phyloP scores from a whole-genome alignment of 2,797 vertebrate genomes.

The Momotus momota region DNA sequence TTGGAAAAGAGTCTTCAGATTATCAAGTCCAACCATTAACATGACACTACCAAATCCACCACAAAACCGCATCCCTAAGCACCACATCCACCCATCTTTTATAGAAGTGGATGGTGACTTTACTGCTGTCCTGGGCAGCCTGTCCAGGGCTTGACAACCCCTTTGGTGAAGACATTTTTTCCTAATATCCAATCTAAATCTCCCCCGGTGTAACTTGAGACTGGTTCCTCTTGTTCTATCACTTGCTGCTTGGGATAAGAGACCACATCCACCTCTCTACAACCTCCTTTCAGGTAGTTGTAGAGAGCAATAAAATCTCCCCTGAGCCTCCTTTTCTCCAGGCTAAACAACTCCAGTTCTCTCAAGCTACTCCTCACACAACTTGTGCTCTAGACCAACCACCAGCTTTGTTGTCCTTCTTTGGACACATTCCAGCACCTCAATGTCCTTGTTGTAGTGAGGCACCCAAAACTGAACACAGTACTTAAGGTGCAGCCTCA shows the following conservation, averaged over 20 bases:
- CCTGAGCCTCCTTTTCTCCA: not conserved
- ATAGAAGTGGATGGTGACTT: not conserved
- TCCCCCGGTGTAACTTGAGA: not conserved
- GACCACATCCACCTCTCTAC: no score
- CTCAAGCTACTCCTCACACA: not conserved
- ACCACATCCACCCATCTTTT: fast-evolving
- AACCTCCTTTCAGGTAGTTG: no score
- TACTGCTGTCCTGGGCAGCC: not conserved
- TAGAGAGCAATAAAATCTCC: no score
- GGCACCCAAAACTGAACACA: not conserved
- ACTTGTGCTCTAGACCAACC: not conserved
- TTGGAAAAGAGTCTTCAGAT: not conserved
- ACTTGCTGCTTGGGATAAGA: no score
- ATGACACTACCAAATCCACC: not conserved
- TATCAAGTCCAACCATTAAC: not conserved
- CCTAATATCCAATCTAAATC: not conserved
- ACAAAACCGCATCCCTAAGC: not conserved
- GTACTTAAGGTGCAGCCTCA: no score
- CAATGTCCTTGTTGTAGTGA: not conserved
- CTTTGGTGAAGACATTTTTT: not conserved
- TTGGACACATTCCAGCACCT: fast-evolving
- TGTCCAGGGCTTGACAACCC: not conserved
- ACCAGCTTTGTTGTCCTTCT: fast-evolving
- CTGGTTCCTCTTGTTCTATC: not conserved
- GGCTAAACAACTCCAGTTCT: not conserved